phyloP scores from a whole-genome alignment of 2,113 vertebrate species.

The Morone saxatilis region DNA sequence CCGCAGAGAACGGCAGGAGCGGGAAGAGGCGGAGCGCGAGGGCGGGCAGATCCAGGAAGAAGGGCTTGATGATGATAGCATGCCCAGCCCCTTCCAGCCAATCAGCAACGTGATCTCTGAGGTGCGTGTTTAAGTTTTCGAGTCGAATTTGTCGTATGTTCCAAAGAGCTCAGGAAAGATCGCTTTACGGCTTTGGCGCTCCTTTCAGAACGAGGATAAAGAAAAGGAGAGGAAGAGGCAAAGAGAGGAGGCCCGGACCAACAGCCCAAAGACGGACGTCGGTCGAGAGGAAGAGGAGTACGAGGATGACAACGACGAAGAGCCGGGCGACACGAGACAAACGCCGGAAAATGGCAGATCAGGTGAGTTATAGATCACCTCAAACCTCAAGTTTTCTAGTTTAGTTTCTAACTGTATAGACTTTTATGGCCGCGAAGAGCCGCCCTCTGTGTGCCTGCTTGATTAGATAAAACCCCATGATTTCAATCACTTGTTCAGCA shows the following conservation, averaged over 20 bases:
- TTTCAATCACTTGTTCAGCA: not conserved
- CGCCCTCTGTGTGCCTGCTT: not conserved
- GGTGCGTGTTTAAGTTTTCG: conserved; percentile 77
- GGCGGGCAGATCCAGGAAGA: conserved; percentile 80
- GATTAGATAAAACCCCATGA: not conserved
- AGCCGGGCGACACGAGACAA: conserved; percentile 82
- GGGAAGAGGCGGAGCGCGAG: conserved; percentile 85
- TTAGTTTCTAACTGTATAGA: not conserved
- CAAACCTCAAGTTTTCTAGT: not conserved
- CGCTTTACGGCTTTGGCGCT: not conserved
- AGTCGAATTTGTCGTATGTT: not conserved
- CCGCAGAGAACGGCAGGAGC: conserved; percentile 85
- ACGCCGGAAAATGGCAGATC: conserved; percentile 83
- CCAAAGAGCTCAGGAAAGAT: not conserved
- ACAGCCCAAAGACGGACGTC: conserved; percentile 57
- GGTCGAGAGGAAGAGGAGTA: conserved; percentile 82
- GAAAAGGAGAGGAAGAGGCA: conserved; percentile 84
- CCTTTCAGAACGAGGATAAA: conserved; percentile 88
- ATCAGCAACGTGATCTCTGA: conserved; percentile 88
- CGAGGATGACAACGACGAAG: conserved; percentile 84
- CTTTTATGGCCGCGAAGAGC: not conserved
- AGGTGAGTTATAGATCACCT: conserved; percentile 71
- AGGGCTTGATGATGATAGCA: conserved; percentile 77
- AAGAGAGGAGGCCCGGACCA: conserved; percentile 64
- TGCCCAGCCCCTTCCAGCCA: conserved; percentile 91